Percentiles rank a stretch among this genome's conserved stretches.
Conservation (phyloP, 2,888 invertebrate genomes). For the Eulithis prunata region DNA sequence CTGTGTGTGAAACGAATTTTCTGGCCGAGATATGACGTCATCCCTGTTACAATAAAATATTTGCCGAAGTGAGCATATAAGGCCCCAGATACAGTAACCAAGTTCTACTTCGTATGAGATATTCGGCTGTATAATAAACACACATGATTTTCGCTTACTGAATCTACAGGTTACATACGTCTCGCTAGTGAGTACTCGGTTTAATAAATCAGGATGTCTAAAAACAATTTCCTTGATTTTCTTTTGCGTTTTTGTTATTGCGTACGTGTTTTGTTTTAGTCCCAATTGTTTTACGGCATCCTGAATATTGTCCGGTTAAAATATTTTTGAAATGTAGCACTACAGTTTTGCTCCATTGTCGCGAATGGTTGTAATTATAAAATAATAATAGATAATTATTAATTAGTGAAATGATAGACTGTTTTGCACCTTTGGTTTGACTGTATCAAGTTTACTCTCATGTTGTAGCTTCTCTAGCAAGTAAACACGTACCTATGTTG, state of each 20-base stretch:
- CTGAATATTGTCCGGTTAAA: conserved; percentile 67
- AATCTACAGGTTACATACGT: too few relatives aligned
- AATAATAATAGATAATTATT: conserved; percentile 69
- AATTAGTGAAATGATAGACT: conserved; percentile 80
- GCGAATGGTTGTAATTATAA: conserved; percentile 82
- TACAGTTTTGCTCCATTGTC: conserved; percentile 80
- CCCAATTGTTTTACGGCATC: conserved; percentile 64
- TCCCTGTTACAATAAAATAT: too few relatives aligned
- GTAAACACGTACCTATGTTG: conserved; percentile 36
- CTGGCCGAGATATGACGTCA: too few relatives aligned
- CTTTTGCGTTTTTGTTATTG: conserved; percentile 30
- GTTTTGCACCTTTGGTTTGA: conserved; percentile 78
- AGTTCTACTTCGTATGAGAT: too few relatives aligned
- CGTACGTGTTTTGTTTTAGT: conserved; percentile 32
- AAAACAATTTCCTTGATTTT: conserved; percentile 33
- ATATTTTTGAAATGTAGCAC: conserved; percentile 73
- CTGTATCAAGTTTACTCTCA: conserved; percentile 47
- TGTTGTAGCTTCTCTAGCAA: conserved; percentile 58
- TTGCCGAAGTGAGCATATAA: too few relatives aligned
- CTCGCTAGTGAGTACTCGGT: too few relatives aligned
- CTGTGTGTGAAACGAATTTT: too few relatives aligned
- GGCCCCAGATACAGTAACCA: too few relatives aligned
- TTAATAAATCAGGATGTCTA: conserved; percentile 29
- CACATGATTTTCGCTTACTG: too few relatives aligned
- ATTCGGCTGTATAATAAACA: too few relatives aligned